Conservation (phyloP, 1,140 invertebrate species). For the Drosophila punjabiensis region DNA sequence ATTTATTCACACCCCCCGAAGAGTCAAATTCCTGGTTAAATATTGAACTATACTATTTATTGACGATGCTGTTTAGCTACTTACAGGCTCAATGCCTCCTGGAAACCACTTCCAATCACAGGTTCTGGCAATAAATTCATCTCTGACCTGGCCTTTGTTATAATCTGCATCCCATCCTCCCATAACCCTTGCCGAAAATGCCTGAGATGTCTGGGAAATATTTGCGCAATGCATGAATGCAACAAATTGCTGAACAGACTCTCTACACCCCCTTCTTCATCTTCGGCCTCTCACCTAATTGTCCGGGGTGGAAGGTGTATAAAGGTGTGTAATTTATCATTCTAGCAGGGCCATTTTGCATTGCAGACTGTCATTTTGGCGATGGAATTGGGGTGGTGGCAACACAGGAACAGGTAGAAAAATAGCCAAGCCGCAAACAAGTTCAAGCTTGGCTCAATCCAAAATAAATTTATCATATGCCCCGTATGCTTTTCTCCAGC, state of each 20-base stretch:
- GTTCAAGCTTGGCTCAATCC: conserved; percentile 36
- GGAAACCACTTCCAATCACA: conserved; percentile 28
- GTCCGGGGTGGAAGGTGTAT: conserved; percentile 44
- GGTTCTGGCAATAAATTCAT: conserved; percentile 35
- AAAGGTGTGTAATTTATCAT: conserved; percentile 65
- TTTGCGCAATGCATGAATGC: conserved; percentile 62
- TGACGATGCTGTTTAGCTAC: conserved; percentile 2
- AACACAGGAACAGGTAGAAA: background rate
- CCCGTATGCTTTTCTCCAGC: conserved; percentile 36
- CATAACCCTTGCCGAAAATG: conserved; percentile 26
- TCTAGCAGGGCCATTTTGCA: conserved; percentile 50
- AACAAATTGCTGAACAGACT: conserved; percentile 55
- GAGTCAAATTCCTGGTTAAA: background rate
- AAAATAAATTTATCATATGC: conserved; percentile 42
- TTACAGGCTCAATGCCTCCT: background rate
- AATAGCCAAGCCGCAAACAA: conserved; percentile 11
- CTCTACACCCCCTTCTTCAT: conserved; percentile 6
- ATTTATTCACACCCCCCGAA: background rate
- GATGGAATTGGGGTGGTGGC: background rate
- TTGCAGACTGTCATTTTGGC: conserved; percentile 48
- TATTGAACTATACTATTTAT: conserved; percentile 1
- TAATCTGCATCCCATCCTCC: background rate
- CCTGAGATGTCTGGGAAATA: conserved; percentile 57
- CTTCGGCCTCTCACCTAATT: conserved; percentile 31
- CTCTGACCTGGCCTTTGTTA: conserved; percentile 21